These are phyloP conservation scores for Lerema accius DNA, from an alignment of 1,140 invertebrate genomes.

Conservation along the genomic window DNA sequence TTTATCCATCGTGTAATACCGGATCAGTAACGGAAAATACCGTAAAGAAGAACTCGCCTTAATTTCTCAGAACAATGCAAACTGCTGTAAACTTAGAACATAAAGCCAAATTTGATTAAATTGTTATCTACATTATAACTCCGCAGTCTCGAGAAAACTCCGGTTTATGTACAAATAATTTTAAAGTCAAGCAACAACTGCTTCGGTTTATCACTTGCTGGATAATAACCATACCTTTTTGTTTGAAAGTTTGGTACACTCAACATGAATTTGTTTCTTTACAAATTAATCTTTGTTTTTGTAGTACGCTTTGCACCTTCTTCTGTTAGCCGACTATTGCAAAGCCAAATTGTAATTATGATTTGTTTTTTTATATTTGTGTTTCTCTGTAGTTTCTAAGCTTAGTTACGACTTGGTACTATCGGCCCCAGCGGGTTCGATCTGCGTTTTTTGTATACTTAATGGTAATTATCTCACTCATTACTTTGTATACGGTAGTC, in stretches of 20 bases:
- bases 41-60: neutral
- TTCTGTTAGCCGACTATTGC: too few species aligned
- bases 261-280: neutral
- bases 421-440: too few species aligned
- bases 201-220: neutral
- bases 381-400: too few species aligned
- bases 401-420: too few species aligned
- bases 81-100: conserved; percentile 12
- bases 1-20: neutral
- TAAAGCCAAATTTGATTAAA: conserved; percentile 28
- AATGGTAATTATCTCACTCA: too few species aligned
- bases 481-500: too few species aligned
- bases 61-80: conserved; percentile 12
- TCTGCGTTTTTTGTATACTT: too few species aligned
- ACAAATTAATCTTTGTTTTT: neutral
- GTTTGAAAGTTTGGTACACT: neutral
- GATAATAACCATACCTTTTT: neutral
- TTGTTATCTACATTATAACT: conserved; percentile 19
- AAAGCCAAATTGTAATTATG: too few species aligned
- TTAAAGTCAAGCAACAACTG: neutral
- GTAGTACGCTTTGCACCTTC: too few species aligned
- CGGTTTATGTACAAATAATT: conserved; percentile 7
- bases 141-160: conserved; percentile 1
- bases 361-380: too few species aligned
- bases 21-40: neutral